phyloP scores from a whole-genome alignment of 2,113 vertebrate genomes.

The Otolemur garnettii region DNA sequence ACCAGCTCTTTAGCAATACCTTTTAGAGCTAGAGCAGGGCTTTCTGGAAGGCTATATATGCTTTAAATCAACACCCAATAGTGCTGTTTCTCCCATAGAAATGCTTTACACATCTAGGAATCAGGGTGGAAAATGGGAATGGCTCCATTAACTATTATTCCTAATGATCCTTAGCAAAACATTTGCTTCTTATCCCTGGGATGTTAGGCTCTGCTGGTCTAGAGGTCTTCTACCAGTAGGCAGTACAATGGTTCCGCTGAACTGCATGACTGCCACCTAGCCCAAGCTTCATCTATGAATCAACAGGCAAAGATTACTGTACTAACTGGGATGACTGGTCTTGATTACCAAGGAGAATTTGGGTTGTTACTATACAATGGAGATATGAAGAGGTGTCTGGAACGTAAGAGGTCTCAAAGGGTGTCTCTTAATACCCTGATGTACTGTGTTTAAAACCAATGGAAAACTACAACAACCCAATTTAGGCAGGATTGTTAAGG shows the following conservation, averaged over 20 bases:
- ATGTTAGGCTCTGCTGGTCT: background rate
- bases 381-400: background rate
- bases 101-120: background rate
- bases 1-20: background rate
- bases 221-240: background rate
- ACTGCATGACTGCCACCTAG: background rate
- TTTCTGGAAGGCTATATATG: background rate
- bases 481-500: background rate
- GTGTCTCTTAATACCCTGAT: background rate
- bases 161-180: background rate
- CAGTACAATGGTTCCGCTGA: background rate
- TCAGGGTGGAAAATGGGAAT: background rate
- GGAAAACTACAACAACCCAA: background rate
- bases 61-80: background rate
- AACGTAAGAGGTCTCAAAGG: background rate
- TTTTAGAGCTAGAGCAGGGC: background rate
- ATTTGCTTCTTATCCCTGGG: background rate
- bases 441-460: conserved; percentile 27
- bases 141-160: background rate
- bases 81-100: background rate
- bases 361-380: background rate
- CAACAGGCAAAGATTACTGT: background rate
- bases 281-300: background rate
- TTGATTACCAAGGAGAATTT: conserved; percentile 7
- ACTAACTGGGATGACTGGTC: background rate